Evolutionary conservation across 1,140 invertebrate species (phyloP).

Genomic region (Rhyzopertha dominica): DNA sequence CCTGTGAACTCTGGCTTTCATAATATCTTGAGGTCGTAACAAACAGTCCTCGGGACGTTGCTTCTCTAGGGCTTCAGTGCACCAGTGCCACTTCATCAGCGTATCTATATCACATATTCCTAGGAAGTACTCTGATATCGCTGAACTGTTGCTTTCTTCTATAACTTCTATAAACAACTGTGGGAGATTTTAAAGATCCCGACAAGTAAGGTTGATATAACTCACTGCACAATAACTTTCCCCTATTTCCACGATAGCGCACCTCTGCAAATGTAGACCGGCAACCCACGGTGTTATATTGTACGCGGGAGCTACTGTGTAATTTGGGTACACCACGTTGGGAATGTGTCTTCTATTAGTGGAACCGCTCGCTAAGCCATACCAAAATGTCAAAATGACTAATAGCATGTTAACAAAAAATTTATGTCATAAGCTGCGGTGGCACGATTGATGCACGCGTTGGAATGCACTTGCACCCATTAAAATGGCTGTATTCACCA

Average conservation of each 20-base stretch:
- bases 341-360: no score
- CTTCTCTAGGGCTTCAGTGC: conserved; percentile 17
- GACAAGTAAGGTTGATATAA: background rate
- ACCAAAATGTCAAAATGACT: no score
- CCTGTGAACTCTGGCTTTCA: conserved; percentile 25
- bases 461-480: no score
- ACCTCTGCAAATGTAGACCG: conserved; percentile 22
- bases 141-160: background rate
- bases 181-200: background rate
- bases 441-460: no score
- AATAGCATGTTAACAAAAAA: no score
- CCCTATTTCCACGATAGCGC: conserved; percentile 24
- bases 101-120: conserved; percentile 26
- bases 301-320: conserved; percentile 13
- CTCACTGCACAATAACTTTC: conserved; percentile 29
- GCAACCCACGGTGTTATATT: conserved; percentile 22
- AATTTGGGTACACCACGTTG: no score
- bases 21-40: conserved; percentile 17
- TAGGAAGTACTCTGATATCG: conserved; percentile 19
- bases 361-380: no score
- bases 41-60: conserved; percentile 20
- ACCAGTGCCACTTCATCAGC: conserved; percentile 24
- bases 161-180: conserved; percentile 21
- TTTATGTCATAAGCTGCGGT: no score
- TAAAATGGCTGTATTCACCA: no score